phyloP scores from a whole-genome alignment of 2,113 vertebrate genomes.

The Edolisoma coerulescens region DNA sequence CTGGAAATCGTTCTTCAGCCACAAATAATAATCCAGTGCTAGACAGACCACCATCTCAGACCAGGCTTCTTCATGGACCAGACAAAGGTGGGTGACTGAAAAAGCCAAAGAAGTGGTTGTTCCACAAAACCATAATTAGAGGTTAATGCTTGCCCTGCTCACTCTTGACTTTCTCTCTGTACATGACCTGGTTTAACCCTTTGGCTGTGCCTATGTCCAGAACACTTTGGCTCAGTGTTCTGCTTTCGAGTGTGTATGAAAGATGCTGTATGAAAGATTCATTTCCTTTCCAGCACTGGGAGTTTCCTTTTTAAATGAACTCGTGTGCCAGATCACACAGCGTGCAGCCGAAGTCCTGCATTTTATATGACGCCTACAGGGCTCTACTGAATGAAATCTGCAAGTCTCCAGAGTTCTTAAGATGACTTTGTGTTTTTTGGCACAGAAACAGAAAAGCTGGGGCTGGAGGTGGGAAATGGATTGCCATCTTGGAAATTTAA shows the following conservation, averaged over 20 bases:
- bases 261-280: neutral
- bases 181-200: neutral
- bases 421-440: constrained; percentile 24
- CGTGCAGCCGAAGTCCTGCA: neutral
- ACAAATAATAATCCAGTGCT: neutral
- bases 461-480: constrained; percentile 86
- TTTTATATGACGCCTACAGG: neutral
- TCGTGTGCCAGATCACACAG: neutral
- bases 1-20: neutral
- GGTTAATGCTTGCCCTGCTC: neutral
- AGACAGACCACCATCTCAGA: neutral
- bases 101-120: neutral
- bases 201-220: neutral
- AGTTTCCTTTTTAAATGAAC: neutral
- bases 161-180: neutral
- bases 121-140: neutral
- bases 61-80: neutral
- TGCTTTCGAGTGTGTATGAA: neutral
- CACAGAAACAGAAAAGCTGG: constrained; percentile 86
- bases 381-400: neutral
- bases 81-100: neutral
- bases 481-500: constrained; percentile 89
- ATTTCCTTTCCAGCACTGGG: neutral
- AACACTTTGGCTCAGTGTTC: neutral
- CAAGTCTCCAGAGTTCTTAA: neutral